Evolutionary conservation across 2,113 vertebrate species (phyloP).

Genomic region (Phylloscopus trochilus): DNA sequence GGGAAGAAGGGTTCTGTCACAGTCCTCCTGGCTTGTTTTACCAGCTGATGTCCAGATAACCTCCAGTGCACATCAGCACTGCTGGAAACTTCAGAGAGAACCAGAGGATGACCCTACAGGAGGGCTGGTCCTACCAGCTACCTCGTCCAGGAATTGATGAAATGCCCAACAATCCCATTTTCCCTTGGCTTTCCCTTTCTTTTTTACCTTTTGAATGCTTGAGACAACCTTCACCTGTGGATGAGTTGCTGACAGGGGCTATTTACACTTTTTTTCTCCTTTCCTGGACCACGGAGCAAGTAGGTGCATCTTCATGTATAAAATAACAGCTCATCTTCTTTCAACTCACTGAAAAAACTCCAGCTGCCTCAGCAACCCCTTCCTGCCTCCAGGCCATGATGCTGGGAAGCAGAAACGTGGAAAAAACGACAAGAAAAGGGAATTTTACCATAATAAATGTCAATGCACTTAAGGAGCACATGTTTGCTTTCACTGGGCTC

Average conservation of each 20-base stretch:
- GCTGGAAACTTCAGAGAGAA: neutral
- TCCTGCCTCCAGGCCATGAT: neutral
- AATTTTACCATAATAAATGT: neutral
- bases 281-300: neutral
- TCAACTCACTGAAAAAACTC: neutral
- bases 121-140: neutral
- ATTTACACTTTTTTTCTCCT: neutral
- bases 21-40: neutral
- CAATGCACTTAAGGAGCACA: neutral
- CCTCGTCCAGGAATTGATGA: neutral
- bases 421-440: neutral
- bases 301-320: neutral
- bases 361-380: neutral
- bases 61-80: neutral
- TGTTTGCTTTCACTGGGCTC: neutral
- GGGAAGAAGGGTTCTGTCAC: neutral
- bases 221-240: neutral
- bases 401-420: neutral
- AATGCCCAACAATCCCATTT: neutral
- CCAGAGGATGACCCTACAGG: neutral
- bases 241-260: neutral
- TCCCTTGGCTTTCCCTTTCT: neutral
- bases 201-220: neutral
- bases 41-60: neutral
- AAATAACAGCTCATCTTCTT: neutral